Conservation (phyloP, 2,797 vertebrate genomes). For the Varecia variegata region DNA sequence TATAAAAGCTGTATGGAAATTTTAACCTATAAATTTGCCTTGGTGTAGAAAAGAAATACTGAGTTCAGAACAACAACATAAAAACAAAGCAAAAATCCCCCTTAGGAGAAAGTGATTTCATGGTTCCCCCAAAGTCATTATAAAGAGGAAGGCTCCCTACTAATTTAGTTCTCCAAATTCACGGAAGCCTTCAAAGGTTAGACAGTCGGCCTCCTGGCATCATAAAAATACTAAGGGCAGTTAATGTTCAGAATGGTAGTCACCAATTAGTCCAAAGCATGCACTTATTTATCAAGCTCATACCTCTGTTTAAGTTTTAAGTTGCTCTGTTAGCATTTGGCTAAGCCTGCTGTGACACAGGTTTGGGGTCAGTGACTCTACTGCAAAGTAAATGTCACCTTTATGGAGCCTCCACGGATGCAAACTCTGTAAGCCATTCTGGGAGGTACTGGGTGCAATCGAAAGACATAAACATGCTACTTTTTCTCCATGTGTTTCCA, state of each 20-base stretch:
- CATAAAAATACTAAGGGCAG: slow-evolving; percentile 25
- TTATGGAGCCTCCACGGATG: background rate
- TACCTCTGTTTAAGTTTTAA: slow-evolving; percentile 21
- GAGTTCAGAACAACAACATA: background rate
- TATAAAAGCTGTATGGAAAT: background rate
- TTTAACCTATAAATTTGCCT: background rate
- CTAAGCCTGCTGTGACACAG: background rate
- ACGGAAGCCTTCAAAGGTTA: background rate
- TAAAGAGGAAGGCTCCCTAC: background rate
- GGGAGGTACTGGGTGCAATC: background rate
- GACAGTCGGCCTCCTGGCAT: background rate
- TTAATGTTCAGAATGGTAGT: slow-evolving; percentile 44
- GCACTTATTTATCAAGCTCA: background rate
- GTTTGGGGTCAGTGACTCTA: slow-evolving; percentile 25
- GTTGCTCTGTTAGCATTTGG: slow-evolving; percentile 1
- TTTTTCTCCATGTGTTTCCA: background rate
- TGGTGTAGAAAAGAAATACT: background rate
- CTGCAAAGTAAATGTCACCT: slow-evolving; percentile 18
- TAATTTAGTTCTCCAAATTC: background rate
- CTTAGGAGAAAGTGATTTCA: background rate
- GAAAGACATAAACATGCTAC: background rate
- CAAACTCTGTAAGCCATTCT: background rate
- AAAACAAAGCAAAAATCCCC: background rate
- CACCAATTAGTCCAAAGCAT: slow-evolving; percentile 28
- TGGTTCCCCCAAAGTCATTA: background rate